Evolutionary conservation across 1,140 invertebrate species (phyloP).

Genomic region (Drusus annulatus): DNA sequence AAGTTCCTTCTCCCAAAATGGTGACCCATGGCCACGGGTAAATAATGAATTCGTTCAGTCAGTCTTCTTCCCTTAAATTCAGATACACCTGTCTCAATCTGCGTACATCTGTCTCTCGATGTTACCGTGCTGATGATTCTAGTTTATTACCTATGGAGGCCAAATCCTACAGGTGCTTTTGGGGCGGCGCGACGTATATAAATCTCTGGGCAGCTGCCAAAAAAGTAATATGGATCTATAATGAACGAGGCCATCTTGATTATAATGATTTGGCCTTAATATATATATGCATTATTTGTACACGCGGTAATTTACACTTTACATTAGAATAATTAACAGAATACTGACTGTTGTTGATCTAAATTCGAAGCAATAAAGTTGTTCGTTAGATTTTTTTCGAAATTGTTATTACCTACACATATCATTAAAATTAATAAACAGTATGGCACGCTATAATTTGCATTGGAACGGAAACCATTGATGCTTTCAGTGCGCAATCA

Average conservation of each 20-base stretch:
- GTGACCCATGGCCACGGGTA: no score
- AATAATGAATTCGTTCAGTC: not conserved
- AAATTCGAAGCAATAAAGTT: not conserved
- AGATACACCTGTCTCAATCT: constrained; percentile 36
- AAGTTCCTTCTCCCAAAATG: no score
- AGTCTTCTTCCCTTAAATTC: constrained; percentile 9
- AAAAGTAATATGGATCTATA: not conserved
- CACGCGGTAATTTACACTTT: not conserved
- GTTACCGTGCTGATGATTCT: constrained; percentile 23
- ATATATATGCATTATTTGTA: no score
- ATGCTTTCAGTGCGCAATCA: no score
- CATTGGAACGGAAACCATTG: no score
- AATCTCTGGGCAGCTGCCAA: not conserved
- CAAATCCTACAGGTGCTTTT: constrained; percentile 17
- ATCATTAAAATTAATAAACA: not conserved
- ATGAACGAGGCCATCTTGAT: not conserved
- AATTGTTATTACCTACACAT: not conserved
- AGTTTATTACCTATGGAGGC: constrained; percentile 16
- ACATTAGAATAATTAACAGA: not conserved
- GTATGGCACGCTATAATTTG: not conserved
- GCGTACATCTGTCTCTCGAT: constrained; percentile 12
- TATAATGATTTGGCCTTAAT: not conserved
- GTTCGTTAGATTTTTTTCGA: not conserved
- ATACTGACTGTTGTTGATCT: not conserved
- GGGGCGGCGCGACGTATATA: not conserved